Evolutionary conservation across 2,113 vertebrate species (phyloP), one percentile per base, ranked within the genome.

Genomic region (Ciconia stormi): DNA sequence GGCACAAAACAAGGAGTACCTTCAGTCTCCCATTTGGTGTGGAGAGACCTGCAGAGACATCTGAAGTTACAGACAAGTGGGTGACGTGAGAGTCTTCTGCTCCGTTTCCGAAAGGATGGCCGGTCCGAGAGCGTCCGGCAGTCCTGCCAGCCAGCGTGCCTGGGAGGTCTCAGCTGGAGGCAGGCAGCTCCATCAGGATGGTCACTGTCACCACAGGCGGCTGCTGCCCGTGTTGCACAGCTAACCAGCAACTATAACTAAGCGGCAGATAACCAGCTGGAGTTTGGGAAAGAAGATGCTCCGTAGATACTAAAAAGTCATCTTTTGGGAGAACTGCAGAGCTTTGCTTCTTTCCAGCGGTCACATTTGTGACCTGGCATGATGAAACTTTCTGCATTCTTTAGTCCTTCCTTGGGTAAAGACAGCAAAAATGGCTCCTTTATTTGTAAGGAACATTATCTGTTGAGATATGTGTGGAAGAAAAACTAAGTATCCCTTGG

Each of bases 41-140:
- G 7, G 23, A 34, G 50, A 66, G 34, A 70, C 22, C 11, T 32
- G 47, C 42, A 50, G 76, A 70, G 50, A 61, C 1, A 2, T 20
- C 42, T 67, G 38, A 53, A 62, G 44, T 18, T 42, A 22, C 16
- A 23, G 23, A 17, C 10, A 13, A 23, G 40, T 16, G 32, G 3
- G 42, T 47, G 42, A 91, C 77, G 15, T 1, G 0, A 53, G 25
- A 29, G 26, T 17, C 56, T 74, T 46, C 74, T 90, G 38, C 20
- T 38, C 42, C 16, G 0, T 58, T 70, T 56, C 88, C 0, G 0
- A 27, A 78, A 82, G 32, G 47, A 32, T 30, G n/a, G n/a, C 46
- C 0, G 2, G n/a, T 29, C 38, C 7, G 0, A 47, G 58, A n/a
- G 55, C 9, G 5, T 10, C 78, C 2, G 1, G 9, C 58, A 34